These are phyloP conservation scores for Chelmon rostratus DNA, from an alignment of 2,797 vertebrate species.

Conservation along the genomic window DNA sequence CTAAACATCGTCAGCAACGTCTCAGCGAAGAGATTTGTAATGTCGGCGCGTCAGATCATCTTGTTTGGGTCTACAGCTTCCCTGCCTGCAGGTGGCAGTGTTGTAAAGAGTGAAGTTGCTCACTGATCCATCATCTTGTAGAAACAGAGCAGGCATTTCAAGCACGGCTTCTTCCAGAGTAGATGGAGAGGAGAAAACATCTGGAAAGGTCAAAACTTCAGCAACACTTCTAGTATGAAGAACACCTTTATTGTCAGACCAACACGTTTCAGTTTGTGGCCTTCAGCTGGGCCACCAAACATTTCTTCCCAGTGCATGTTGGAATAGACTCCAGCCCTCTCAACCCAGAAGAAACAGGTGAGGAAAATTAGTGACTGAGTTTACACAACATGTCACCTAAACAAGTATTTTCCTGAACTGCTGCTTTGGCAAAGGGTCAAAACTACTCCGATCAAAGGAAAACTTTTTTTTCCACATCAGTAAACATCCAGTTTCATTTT, in stretches of 20 bases:
- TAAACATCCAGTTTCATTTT: neutral
- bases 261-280: neutral
- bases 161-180: neutral
- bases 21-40: neutral
- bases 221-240: no score
- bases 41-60: neutral
- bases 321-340: neutral
- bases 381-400: neutral
- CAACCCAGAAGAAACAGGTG: neutral
- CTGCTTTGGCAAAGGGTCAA: neutral
- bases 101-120: conserved; percentile 25
- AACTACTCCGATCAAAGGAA: neutral
- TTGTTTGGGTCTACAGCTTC: neutral
- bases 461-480: neutral
- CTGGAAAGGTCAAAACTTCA: neutral
- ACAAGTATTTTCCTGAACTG: neutral
- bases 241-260: neutral
- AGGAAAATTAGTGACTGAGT: neutral
- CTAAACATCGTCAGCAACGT: neutral
- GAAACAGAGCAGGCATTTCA: neutral
- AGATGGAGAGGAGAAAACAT: no score
- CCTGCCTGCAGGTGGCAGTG: conserved; percentile 66
- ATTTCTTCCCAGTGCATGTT: neutral
- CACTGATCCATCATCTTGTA: neutral
- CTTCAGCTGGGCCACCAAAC: neutral